Percentiles rank a stretch among this genome's conserved stretches.
These are phyloP conservation scores for Gastracanthus pulcherrimus DNA, from an alignment of 2,888 invertebrate genomes.

Conservation along the genomic window DNA sequence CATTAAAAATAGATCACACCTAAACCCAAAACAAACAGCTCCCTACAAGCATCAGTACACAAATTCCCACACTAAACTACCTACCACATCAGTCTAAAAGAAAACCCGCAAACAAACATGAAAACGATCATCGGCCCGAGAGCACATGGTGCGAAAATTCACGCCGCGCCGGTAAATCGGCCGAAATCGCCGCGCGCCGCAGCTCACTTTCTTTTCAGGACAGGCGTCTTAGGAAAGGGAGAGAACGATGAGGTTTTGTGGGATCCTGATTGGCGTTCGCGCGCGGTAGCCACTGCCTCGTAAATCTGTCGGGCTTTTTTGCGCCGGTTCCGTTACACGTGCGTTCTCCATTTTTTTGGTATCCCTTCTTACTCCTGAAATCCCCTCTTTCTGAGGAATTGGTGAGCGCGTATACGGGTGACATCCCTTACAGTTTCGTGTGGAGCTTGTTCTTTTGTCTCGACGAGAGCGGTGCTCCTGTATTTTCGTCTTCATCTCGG, in stretches of 20 bases:
- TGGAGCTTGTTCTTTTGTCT: not conserved
- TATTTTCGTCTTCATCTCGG: not conserved
- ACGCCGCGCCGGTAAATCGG: slow-evolving; percentile 6
- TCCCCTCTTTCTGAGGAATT: not conserved
- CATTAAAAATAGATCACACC: too few relatives aligned
- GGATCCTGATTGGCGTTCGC: slow-evolving; percentile 31
- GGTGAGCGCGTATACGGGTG: not conserved
- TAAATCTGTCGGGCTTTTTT: slow-evolving; percentile 50
- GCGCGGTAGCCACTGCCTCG: slow-evolving; percentile 5
- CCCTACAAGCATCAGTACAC: too few relatives aligned
- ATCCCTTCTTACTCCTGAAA: too few relatives aligned
- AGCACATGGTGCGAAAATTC: not conserved
- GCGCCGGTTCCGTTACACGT: slow-evolving; percentile 25
- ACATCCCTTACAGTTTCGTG: not conserved
- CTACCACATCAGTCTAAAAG: too few relatives aligned
- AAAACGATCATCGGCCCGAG: slow-evolving; percentile 3
- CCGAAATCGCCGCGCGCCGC: slow-evolving; percentile 18
- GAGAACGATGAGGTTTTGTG: slow-evolving; percentile 25
- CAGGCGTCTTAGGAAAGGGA: not conserved
- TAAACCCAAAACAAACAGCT: too few relatives aligned
- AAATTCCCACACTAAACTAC: not conserved
- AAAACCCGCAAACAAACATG: not conserved
- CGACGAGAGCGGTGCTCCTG: too few relatives aligned
- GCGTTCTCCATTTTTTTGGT: slow-evolving; percentile 22
- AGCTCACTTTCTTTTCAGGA: not conserved